These are phyloP conservation scores for Gymnoscopelus braueri DNA, from an alignment of 2,797 vertebrate genomes.

Conservation along the genomic window DNA sequence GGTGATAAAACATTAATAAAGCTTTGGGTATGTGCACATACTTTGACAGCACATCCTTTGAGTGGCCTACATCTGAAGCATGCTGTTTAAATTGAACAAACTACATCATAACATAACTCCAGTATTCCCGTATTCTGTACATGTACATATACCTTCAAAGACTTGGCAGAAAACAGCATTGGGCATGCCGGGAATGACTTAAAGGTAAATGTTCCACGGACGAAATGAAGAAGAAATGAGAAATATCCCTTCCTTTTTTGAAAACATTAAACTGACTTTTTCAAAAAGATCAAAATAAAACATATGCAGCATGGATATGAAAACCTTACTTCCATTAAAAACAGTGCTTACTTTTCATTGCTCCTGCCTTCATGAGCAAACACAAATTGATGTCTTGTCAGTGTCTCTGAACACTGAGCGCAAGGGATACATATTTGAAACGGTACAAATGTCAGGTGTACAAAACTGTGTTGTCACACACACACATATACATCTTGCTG, in stretches of 20 bases:
- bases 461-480: background rate
- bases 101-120: slow-evolving; percentile 46
- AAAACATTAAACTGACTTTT: slow-evolving; percentile 5
- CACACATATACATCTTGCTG: background rate
- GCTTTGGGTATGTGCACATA: slow-evolving; percentile 39
- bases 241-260: slow-evolving; percentile 36
- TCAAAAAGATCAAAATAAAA: slow-evolving; percentile 16
- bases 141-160: slow-evolving; percentile 62
- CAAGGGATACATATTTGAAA: slow-evolving; percentile 27
- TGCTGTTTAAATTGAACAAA: slow-evolving; percentile 41
- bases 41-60: slow-evolving; percentile 45
- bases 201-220: slow-evolving; percentile 53
- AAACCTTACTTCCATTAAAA: slow-evolving; percentile 27
- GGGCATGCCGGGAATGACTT: slow-evolving; percentile 44
- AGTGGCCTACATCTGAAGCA: slow-evolving; percentile 48
- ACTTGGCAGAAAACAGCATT: slow-evolving; percentile 58
- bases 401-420: slow-evolving; percentile 22
- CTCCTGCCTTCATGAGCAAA: slow-evolving; percentile 28
- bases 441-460: background rate
- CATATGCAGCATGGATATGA: slow-evolving; percentile 41
- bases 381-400: slow-evolving; percentile 5
- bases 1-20: slow-evolving; percentile 62
- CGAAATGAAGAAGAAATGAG: slow-evolving; percentile 25
- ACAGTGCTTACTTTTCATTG: slow-evolving; percentile 37
- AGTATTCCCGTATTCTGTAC: slow-evolving; percentile 39